Evolutionary conservation across 2,888 invertebrate species (phyloP).

Genomic region (Hypomecis punctinalis): DNA sequence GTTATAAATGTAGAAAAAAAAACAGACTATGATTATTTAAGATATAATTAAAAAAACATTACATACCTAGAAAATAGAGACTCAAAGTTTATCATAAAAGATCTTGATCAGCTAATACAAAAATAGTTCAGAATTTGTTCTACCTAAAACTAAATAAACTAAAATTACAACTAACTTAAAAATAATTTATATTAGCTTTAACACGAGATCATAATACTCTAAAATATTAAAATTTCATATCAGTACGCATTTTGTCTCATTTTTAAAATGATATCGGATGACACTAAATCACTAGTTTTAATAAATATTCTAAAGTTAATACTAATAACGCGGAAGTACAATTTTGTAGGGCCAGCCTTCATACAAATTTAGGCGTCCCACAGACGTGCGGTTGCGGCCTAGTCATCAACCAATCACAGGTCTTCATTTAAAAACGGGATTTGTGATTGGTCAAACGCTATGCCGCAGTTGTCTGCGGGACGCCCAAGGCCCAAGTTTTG

Average conservation of each 20-base stretch:
- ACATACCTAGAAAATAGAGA: conserved; percentile 28
- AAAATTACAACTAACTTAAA: conserved; percentile 37
- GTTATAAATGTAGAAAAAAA: too few species aligned
- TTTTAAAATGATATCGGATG: conserved; percentile 49
- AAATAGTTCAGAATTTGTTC: conserved; percentile 21
- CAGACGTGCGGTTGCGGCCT: neutral
- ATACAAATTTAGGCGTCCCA: conserved; percentile 10
- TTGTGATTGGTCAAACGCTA: too few species aligned
- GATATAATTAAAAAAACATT: conserved; percentile 36
- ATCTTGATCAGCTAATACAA: conserved; percentile 38
- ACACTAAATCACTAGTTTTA: conserved; percentile 41
- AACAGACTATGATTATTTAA: conserved; percentile 9
- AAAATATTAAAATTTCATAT: conserved; percentile 35
- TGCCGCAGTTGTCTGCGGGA: too few species aligned
- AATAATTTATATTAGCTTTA: conserved; percentile 44
- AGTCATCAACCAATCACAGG: too few species aligned
- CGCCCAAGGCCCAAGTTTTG: conserved; percentile 15
- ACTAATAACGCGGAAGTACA: conserved; percentile 31
- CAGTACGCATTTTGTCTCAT: conserved; percentile 47
- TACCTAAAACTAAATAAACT: conserved; percentile 23
- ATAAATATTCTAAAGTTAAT: conserved; percentile 35
- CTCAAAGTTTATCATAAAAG: conserved; percentile 29
- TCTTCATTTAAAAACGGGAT: too few species aligned
- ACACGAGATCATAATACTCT: conserved; percentile 54
- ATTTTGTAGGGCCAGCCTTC: conserved; percentile 34